Base-by-base conservation (phyloP, 1,140 invertebrate species). In the Hylaeus anthracinus region DNA sequence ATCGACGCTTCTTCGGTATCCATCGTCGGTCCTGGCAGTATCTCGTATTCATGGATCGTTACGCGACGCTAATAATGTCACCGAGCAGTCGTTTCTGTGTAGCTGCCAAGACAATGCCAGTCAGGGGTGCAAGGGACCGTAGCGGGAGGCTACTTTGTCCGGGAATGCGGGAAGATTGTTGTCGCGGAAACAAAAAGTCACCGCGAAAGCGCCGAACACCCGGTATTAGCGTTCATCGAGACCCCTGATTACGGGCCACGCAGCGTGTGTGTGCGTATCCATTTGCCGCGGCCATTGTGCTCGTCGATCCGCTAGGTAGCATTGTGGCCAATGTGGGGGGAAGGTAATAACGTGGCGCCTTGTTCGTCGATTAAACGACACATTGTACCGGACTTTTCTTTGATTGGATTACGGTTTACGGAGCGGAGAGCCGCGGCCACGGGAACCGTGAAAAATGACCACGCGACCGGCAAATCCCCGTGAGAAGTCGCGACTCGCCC, bases 101-200 rank as follows among this genome's bases (percentile, higher is more conserved):
- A 56, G 64, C 26, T 61, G 48, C 61, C 51, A 81, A 81, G 85
- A 72, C 77, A 74, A 83, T 83, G 64, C 4, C 0, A 15, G 8
- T 37, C 26, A 8, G n/a, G 67, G 61, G 43, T 48, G 1, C 37
- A 3, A 39, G 63, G 12, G 53, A 26, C 12, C 26, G 56, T 53
- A 37, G 48, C 48, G 66, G n/a, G 14, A 53, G 55, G 72, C 43
- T 66, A 73, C 61, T 79, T 79, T 79, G 64, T 73, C 37, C 58
- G 82, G 64, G 69, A 88, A 90, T 90, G 88, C 89, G 89, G 89
- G 89, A 90, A 86, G 87, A 88, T 89, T 90, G 89, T 90, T 84
- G 82, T 55, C 77, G 60, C 61, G 51, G 83, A 86, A 87, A 87
- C 76, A 87, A 87, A 85, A 85, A 85, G 75, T 83, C 70, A 80